These are phyloP conservation scores for Drosophila neonasuta DNA, from an alignment of 2,888 invertebrate genomes.

Conservation along the genomic window DNA sequence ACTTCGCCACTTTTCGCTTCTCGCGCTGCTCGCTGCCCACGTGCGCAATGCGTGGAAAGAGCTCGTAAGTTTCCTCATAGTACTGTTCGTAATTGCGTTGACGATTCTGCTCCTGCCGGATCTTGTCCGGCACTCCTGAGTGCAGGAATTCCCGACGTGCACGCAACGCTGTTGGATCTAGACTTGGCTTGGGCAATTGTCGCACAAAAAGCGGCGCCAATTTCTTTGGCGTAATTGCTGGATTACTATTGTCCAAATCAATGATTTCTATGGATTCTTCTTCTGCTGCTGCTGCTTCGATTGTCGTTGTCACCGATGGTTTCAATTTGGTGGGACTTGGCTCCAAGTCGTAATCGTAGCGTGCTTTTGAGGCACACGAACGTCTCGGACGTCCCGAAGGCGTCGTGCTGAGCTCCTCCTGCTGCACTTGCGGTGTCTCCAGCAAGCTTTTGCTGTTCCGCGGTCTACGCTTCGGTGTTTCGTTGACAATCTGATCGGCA, in stretches of 20 bases:
- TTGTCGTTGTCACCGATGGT: conserved; percentile 6
- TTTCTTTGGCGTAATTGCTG: conserved; percentile 81
- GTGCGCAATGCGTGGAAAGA: conserved; percentile 87
- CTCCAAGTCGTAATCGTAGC: conserved; percentile 79
- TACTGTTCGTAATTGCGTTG: conserved; percentile 59
- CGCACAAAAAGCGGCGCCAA: conserved; percentile 88
- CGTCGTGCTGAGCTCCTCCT: conserved; percentile 31
- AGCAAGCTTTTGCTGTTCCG: conserved; percentile 25
- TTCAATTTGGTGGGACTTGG: conserved; percentile 64
- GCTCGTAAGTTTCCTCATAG: conserved; percentile 78
- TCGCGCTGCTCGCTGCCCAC: conserved; percentile 74
- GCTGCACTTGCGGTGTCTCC: conserved; percentile 11
- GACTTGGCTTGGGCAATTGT: conserved; percentile 83
- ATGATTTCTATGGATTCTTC: conserved; percentile 63
- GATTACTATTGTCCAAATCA: conserved; percentile 73
- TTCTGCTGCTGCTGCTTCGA: conserved; percentile 5
- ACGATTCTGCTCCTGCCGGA: conserved; percentile 84
- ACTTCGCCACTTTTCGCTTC: not conserved
- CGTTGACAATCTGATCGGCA: conserved; percentile 15
- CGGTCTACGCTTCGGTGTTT: conserved; percentile 51
- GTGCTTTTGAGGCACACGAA: conserved; percentile 77
- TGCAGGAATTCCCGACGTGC: conserved; percentile 88
- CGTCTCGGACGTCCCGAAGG: conserved; percentile 75
- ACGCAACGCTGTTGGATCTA: conserved; percentile 84
- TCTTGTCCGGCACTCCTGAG: conserved; percentile 87